phyloP scores from a whole-genome alignment of 2,888 invertebrate species.

The Agrotis segetum region DNA sequence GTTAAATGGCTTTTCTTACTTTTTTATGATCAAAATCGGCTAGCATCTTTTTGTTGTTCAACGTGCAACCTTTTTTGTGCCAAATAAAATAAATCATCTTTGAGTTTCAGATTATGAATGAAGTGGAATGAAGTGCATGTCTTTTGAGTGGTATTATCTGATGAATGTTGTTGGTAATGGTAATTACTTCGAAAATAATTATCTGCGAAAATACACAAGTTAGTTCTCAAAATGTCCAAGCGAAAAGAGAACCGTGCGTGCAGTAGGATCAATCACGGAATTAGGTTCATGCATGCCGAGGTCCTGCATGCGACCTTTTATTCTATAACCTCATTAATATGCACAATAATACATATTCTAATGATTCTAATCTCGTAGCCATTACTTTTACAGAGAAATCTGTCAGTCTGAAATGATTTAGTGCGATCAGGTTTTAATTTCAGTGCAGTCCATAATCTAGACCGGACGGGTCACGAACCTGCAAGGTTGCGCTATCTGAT shows the following conservation, averaged over 20 bases:
- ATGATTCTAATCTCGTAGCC: constrained; percentile 37
- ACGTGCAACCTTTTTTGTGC: not conserved
- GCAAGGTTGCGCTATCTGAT: constrained; percentile 43
- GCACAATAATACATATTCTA: not conserved
- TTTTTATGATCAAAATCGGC: not conserved
- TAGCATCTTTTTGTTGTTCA: too few relatives aligned
- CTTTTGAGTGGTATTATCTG: too few relatives aligned
- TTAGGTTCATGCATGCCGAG: too few relatives aligned
- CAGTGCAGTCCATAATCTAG: constrained; percentile 32
- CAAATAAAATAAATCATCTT: not conserved
- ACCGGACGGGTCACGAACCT: constrained; percentile 56
- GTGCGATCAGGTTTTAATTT: constrained; percentile 42
- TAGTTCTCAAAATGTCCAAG: too few relatives aligned
- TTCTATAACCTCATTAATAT: not conserved
- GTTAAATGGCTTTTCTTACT: not conserved
- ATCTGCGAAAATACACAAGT: too few relatives aligned
- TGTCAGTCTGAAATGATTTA: constrained; percentile 42
- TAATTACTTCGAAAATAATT: too few relatives aligned
- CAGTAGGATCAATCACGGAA: too few relatives aligned
- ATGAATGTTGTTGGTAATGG: too few relatives aligned
- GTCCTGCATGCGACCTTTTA: not conserved
- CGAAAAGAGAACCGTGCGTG: too few relatives aligned
- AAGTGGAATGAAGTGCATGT: too few relatives aligned
- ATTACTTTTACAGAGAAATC: constrained; percentile 48
- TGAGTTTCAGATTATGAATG: too few relatives aligned